Conservation (phyloP, 2,113 vertebrate genomes). For the Alouatta palliata region DNA sequence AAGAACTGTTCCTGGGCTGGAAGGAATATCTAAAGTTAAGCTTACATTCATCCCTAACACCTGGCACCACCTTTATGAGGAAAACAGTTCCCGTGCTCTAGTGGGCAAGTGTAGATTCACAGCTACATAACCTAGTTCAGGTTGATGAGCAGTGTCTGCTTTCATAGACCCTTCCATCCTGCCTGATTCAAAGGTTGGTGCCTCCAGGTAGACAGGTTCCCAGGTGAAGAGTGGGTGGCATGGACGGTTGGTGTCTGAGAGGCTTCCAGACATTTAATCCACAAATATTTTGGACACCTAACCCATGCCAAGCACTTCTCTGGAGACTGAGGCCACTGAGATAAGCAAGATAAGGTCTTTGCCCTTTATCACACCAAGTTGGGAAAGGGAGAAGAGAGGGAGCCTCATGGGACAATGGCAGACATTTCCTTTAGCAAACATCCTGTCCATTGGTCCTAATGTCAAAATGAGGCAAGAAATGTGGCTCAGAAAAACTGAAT, state of each 20-base stretch:
- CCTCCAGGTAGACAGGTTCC: neutral
- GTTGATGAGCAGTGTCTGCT: neutral
- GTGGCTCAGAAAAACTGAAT: neutral
- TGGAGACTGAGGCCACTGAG: neutral
- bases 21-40: neutral
- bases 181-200: neutral
- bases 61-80: neutral
- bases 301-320: neutral
- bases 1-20: neutral
- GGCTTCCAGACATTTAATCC: neutral
- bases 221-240: no score
- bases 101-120: neutral
- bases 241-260: neutral
- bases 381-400: neutral
- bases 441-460: neutral
- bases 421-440: neutral
- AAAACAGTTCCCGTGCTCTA: neutral
- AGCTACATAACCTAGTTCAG: neutral
- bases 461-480: neutral
- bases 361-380: neutral
- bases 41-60: neutral
- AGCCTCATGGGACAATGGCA: rapidly evolving
- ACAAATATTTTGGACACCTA: neutral
- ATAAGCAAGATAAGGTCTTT: neutral
- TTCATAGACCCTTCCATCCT: neutral